Evolutionary conservation across 2,797 vertebrate species (phyloP).

Genomic region (Limnodromus scolopaceus): DNA sequence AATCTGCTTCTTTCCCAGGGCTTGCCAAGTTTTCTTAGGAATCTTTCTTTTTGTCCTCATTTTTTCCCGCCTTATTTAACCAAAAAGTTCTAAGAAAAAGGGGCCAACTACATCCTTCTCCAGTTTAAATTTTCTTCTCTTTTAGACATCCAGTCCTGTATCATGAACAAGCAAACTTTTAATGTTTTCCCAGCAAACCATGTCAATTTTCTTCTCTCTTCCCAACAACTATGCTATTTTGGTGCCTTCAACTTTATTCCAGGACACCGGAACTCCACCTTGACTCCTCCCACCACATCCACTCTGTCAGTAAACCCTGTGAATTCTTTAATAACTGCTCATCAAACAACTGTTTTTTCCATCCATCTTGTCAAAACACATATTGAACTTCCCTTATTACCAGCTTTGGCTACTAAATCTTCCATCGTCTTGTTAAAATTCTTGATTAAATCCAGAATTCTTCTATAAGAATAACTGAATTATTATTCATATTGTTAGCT

Average conservation of each 20-base stretch:
- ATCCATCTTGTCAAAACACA: background rate
- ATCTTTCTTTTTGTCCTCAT: background rate
- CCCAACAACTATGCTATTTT: background rate
- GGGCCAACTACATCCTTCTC: background rate
- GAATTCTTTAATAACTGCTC: background rate
- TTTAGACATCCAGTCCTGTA: background rate
- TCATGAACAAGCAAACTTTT: background rate
- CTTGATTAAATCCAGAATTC: background rate
- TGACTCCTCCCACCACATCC: background rate
- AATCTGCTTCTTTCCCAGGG: background rate
- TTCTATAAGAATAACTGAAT: background rate
- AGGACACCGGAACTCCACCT: background rate
- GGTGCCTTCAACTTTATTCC: background rate
- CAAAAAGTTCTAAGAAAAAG: background rate
- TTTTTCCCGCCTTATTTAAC: background rate
- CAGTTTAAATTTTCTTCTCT: background rate
- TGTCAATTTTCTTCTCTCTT: background rate
- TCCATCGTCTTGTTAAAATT: background rate
- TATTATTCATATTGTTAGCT: constrained; percentile 1
- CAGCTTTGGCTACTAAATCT: background rate
- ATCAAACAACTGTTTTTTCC: background rate
- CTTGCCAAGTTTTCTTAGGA: background rate
- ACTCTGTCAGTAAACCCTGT: background rate
- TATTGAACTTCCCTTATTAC: background rate
- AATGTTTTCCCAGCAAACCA: background rate